These are phyloP conservation scores for Cataglyphis livida DNA, from an alignment of 2,888 invertebrate genomes.

Conservation along the genomic window DNA sequence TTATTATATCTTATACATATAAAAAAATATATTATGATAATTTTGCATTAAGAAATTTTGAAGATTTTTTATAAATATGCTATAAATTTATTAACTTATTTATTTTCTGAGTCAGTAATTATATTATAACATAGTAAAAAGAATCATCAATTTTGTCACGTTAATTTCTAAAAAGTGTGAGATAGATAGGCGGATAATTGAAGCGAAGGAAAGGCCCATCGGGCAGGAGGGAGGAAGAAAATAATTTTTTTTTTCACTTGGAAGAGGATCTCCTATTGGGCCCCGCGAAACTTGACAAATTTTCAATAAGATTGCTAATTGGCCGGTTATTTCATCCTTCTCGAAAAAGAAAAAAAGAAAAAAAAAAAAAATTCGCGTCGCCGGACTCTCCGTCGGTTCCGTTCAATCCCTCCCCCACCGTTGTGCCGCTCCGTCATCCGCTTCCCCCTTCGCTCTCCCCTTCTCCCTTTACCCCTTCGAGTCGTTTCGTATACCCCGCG, in stretches of 20 bases:
- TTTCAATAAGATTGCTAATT: slow-evolving; percentile 78
- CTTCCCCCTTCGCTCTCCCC: not conserved
- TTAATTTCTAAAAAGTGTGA: slow-evolving; percentile 15
- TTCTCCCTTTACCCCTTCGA: slow-evolving; percentile 13
- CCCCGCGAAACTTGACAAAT: slow-evolving; percentile 74
- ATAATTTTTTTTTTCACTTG: slow-evolving; percentile 63
- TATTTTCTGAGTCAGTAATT: slow-evolving; percentile 30
- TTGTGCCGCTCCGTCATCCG: slow-evolving; percentile 11
- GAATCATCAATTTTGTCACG: slow-evolving; percentile 31
- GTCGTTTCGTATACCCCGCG: slow-evolving; percentile 75
- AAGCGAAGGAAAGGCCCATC: slow-evolving; percentile 40
- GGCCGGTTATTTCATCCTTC: slow-evolving; percentile 75
- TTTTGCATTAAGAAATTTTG: not conserved
- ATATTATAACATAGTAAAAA: slow-evolving; percentile 4
- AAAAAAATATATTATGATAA: not conserved
- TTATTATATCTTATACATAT: not conserved
- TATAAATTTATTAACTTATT: slow-evolving; percentile 30
- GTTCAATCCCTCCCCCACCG: slow-evolving; percentile 41
- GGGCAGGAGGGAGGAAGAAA: slow-evolving; percentile 44
- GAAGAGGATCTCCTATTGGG: slow-evolving; percentile 42
- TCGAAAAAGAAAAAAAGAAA: slow-evolving; percentile 73
- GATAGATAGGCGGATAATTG: not conserved
- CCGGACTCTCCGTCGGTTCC: slow-evolving; percentile 64
- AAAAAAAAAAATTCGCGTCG: slow-evolving; percentile 68
- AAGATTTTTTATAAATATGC: not conserved